Evolutionary conservation across 92 coral and sea anemone genomes (phyloP), one percentile per base, ranked within the genome.

Genomic region (Porites rus): DNA sequence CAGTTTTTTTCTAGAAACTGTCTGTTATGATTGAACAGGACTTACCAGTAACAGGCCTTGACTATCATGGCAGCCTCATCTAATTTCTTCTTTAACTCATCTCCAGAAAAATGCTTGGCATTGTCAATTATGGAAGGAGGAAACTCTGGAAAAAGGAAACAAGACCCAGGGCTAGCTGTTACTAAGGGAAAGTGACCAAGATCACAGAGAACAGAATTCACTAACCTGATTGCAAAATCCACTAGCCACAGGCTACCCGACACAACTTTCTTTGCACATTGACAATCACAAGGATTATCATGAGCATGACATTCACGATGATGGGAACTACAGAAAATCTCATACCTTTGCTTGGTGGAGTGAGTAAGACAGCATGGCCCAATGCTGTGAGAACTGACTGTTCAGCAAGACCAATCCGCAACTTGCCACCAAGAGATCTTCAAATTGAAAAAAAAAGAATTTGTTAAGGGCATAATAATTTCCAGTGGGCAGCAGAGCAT

Each of bases 321-420:
- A 38, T 56, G 61, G 16, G 13, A 56, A 1, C 16, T 2, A 54
- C 0, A 54, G 14, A 54, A 54, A 54, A 54, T 54, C 14, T 54
- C 60, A 10, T 76, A 95, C 99, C 98, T 93, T 95, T 76, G 90
- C 89, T 86, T 24, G 99, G 98, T 31, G 99, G 98, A 12, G 99
- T 97, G 56, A 97, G 93, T 10, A 93, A 90, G 12, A 90, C 98
- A 1, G 99, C 98, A 82, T 97, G 99, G 21, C 93, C 98, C 81
- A 97, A 80, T 1, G 99, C 93, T 59, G 93, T 90, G 16, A 97
- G 84, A 1, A 97, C 99, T 3, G 99, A 93, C 87, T 97, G 99
- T 86, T 97, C 99, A 46, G 99, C 99, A 50, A 97, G 92, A 43
- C 99, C 99, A 85, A 97, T 97, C 28, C 99, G 94, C 46, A 97